Evolutionary conservation across 1,140 invertebrate genomes (phyloP).

Genomic region (Drosophila sulfurigaster): DNA sequence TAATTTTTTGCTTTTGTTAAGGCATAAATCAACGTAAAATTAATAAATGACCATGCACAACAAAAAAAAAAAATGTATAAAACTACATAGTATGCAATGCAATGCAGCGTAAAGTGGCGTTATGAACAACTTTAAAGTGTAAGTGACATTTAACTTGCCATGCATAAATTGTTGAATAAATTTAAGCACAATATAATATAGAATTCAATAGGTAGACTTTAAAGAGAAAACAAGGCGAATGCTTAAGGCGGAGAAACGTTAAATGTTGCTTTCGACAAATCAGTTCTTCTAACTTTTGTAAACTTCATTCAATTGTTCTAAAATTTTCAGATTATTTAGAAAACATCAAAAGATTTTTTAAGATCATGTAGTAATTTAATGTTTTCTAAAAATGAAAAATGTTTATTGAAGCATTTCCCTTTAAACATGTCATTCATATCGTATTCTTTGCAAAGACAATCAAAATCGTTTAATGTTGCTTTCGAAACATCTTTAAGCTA

Average conservation of each 20-base stretch:
- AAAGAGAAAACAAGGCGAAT: too few relatives aligned
- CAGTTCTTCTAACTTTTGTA: too few relatives aligned
- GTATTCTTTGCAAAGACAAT: too few relatives aligned
- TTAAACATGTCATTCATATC: too few relatives aligned
- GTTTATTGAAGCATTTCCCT: too few relatives aligned
- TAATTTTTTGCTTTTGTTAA: slow-evolving; percentile 42
- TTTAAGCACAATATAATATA: slow-evolving; percentile 44
- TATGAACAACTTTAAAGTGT: slow-evolving; percentile 74
- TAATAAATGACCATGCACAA: slow-evolving; percentile 68
- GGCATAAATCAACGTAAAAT: slow-evolving; percentile 75
- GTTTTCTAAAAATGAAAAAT: too few relatives aligned
- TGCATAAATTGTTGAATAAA: slow-evolving; percentile 39
- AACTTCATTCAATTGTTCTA: not conserved
- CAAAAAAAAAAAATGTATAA: slow-evolving; percentile 35
- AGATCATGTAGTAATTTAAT: not conserved
- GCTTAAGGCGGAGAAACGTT: too few relatives aligned
- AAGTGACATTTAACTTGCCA: slow-evolving; percentile 67
- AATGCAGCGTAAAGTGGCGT: slow-evolving; percentile 52
- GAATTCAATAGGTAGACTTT: too few relatives aligned
- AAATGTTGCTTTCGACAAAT: too few relatives aligned
- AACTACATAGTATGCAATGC: slow-evolving; percentile 27
- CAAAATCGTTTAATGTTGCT: too few relatives aligned
- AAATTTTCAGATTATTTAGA: not conserved
- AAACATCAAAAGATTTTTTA: not conserved
- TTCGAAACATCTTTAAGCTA: too few relatives aligned